Evolutionary conservation across 2,797 vertebrate genomes (phyloP).

Genomic region (Odontamblyopus lacepedii): DNA sequence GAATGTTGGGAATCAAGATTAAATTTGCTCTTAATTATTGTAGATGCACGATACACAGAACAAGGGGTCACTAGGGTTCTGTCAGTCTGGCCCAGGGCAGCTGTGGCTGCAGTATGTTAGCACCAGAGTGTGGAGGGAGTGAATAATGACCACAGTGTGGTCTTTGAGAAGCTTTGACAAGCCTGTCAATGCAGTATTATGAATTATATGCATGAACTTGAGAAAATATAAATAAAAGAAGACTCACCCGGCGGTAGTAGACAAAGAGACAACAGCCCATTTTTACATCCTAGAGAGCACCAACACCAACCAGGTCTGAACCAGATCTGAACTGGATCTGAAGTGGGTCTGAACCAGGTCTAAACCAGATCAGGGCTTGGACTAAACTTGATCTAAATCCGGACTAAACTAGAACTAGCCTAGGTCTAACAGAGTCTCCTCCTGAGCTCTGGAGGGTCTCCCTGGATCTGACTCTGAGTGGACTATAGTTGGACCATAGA

Average conservation of each 20-base stretch:
- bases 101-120: no score
- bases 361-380: not conserved
- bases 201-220: not conserved
- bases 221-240: not conserved
- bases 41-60: no score
- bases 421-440: not conserved
- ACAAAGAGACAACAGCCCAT: constrained; percentile 73
- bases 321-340: not conserved
- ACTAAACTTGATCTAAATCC: not conserved
- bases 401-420: not conserved
- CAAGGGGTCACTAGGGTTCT: no score
- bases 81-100: no score
- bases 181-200: no score
- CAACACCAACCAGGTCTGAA: not conserved
- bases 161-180: no score
- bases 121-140: no score
- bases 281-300: constrained; percentile 14
- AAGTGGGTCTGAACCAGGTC: not conserved
- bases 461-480: not conserved
- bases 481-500: constrained; percentile 55
- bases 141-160: no score
- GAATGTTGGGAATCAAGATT: no score
- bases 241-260: constrained; percentile 70
- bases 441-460: not conserved
- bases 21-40: no score